Evolutionary conservation across 37 sponge, comb jelly and placozoan species (phyloP), one percentile per base, ranked within the genome.

Genomic region (Aplysina aerophoba): DNA sequence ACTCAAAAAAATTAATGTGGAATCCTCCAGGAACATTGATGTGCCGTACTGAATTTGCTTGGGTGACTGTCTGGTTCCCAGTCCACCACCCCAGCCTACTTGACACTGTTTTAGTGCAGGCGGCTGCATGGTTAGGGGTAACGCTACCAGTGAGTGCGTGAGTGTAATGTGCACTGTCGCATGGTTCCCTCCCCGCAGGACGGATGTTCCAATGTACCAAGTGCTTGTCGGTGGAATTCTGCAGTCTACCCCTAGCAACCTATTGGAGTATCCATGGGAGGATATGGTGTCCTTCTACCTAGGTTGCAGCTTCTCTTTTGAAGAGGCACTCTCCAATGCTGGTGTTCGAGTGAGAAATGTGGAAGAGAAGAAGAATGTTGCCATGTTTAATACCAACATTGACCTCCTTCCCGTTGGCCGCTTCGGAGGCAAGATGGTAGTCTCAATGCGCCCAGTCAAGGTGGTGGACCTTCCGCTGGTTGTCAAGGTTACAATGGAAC

Each of bases 291-390:
- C 91, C 20, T 98, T 98, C 87, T 94, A 95, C 59, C n/a, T 92
- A 21, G 98, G 98, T 61, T 98, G 98, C 67, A 91, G 92, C 79
- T 98, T 87, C 85, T 88, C 94, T 0, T 98, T 95, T 56, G 96
- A 98, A 38, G 34, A 77, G 13, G 88, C 80, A 1, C 79, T 98
- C 19, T 28, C 83, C 1, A 35, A 80, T 8, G 41, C 53, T 33
- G 94, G 93, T 6, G 83, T 98, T n/a, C 54, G 31, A 14, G 4
- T 91, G 12, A 17, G 87, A 5, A 85, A 95, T 53, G 39, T 88
- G 6, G 55, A 72, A n/a, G 31, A 80, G 54, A 63, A 81, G 14
- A 80, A 66, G 39, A 88, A 87, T 77, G 86, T 89, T 0, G 57
- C 92, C 6, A 90, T 95, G 89, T 95, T 88, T 85, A 81, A 15